Conservation (phyloP, 2,888 invertebrate genomes). For the Linnaemya tessellans region DNA sequence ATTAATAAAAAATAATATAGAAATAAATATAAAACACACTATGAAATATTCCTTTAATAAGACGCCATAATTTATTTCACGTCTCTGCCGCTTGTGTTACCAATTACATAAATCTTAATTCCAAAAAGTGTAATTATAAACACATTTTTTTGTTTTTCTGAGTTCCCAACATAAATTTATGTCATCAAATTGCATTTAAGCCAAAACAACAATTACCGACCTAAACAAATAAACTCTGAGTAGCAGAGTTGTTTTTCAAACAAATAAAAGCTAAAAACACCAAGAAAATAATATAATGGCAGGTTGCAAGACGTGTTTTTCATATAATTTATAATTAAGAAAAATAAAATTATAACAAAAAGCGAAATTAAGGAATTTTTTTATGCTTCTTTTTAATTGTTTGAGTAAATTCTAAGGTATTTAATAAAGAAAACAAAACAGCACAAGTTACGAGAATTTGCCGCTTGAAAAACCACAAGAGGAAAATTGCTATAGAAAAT, state of each 20-base stretch:
- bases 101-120: background rate
- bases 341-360: background rate
- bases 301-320: slow-evolving; percentile 19
- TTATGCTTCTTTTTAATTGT: slow-evolving; percentile 5
- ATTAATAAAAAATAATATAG: no score
- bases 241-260: slow-evolving; percentile 14
- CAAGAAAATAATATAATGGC: background rate
- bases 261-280: background rate
- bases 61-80: no score
- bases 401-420: slow-evolving; percentile 6
- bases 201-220: slow-evolving; percentile 17
- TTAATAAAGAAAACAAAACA: slow-evolving; percentile 49
- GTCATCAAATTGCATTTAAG: slow-evolving; percentile 25
- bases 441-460: slow-evolving; percentile 1
- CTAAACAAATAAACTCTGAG: slow-evolving; percentile 28
- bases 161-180: background rate
- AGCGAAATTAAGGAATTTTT: background rate
- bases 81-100: background rate
- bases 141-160: background rate
- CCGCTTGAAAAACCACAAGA: background rate
- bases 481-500: slow-evolving; percentile 3
- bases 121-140: slow-evolving; percentile 7
- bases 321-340: slow-evolving; percentile 44
- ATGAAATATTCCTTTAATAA: no score
- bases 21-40: no score